Conservation (phyloP, 2,888 invertebrate species). For the Salticus scenicus region DNA sequence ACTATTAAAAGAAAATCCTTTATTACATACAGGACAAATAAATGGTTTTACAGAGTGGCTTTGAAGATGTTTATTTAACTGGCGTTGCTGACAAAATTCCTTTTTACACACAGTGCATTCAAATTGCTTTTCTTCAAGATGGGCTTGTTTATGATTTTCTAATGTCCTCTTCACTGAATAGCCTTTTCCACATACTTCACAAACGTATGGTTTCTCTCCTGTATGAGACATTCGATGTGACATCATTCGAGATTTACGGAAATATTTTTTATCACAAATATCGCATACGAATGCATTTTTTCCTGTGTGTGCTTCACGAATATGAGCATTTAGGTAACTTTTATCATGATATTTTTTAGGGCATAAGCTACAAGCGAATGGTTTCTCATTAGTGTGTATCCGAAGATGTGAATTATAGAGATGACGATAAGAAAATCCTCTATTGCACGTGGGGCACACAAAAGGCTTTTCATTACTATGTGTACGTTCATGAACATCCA, state of each 20-base stretch:
- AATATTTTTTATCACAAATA: no score
- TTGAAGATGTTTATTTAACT: no score
- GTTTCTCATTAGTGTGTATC: not conserved
- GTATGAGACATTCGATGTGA: no score
- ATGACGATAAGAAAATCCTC: conserved; percentile 92
- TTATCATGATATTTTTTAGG: not conserved
- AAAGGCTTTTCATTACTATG: conserved; percentile 95
- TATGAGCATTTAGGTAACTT: not conserved
- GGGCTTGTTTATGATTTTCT: no score
- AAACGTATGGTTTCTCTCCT: no score
- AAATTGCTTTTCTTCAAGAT: no score
- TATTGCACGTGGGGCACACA: conserved; percentile 86
- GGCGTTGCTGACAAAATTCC: no score
- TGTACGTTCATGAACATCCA: conserved; percentile 92
- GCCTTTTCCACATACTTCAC: no score
- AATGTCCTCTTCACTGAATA: no score
- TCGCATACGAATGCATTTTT: no score
- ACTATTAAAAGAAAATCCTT: not conserved
- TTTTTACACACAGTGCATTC: no score
- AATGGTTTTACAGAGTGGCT: not conserved
- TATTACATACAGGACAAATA: not conserved
- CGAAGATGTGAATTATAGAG: conserved; percentile 77
- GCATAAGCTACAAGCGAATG: not conserved
- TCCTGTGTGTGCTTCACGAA: not conserved
- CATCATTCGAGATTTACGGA: no score